Percentiles rank a stretch among this genome's conserved stretches.
phyloP scores from a whole-genome alignment of 1,140 invertebrate species.

The Meloidogyne hapla region DNA sequence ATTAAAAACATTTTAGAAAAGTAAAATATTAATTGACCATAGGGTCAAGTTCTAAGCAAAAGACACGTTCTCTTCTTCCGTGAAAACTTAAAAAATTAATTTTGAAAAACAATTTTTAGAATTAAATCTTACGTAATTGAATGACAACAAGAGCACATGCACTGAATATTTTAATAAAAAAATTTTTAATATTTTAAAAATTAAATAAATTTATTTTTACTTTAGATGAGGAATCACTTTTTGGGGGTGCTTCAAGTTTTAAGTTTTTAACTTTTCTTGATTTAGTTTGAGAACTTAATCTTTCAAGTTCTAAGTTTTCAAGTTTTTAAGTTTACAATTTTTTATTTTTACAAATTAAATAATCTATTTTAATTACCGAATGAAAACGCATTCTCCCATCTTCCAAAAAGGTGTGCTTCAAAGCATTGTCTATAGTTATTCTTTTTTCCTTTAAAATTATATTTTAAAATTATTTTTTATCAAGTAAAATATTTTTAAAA shows the following conservation, averaged over 20 bases:
- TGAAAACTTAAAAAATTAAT: slow-evolving; percentile 62
- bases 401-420: slow-evolving; percentile 92
- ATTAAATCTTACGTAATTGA: slow-evolving; percentile 63
- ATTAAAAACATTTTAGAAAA: slow-evolving; percentile 34
- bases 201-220: background rate
- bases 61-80: slow-evolving; percentile 75
- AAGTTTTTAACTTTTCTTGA: too few species aligned
- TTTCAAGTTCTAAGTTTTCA: too few species aligned
- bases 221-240: too few species aligned
- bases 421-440: slow-evolving; percentile 86
- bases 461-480: background rate
- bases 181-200: background rate
- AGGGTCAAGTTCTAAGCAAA: slow-evolving; percentile 88
- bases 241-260: too few species aligned
- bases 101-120: background rate
- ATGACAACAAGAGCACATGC: slow-evolving; percentile 95
- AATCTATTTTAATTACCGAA: slow-evolving; percentile 67
- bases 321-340: too few species aligned
- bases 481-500: slow-evolving; percentile 44
- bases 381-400: slow-evolving; percentile 95
- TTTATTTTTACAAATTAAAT: too few species aligned
- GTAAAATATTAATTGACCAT: slow-evolving; percentile 69
- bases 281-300: too few species aligned
- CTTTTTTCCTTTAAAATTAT: slow-evolving; percentile 76
- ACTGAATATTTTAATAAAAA: slow-evolving; percentile 64